Conservation (phyloP, 2,113 vertebrate species). For the Phylloscopus whistleri region DNA sequence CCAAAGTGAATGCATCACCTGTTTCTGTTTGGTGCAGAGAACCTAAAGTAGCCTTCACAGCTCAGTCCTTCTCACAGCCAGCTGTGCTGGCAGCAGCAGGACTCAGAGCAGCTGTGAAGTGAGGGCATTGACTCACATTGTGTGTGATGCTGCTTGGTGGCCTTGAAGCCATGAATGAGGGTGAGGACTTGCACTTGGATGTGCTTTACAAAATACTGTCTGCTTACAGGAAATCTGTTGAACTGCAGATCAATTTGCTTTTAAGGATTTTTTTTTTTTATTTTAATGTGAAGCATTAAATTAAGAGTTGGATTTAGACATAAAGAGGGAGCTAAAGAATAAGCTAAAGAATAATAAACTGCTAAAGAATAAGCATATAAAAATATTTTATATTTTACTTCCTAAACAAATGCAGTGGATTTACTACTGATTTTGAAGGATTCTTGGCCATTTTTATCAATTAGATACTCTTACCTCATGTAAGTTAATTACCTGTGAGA, state of each 20-base stretch:
- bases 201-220: background rate
- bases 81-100: background rate
- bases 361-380: background rate
- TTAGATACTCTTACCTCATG: background rate
- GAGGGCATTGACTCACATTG: accelerated
- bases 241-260: background rate
- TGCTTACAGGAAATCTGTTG: background rate
- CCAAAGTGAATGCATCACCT: background rate
- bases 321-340: background rate
- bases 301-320: background rate
- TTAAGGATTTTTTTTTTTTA: background rate
- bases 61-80: background rate
- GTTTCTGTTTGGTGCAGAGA: background rate
- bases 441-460: background rate
- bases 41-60: background rate
- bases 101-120: background rate
- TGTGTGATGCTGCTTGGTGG: background rate
- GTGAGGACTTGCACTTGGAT: background rate
- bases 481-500: background rate
- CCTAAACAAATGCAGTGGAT: background rate
- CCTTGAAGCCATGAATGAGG: background rate
- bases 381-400: background rate
- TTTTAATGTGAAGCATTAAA: background rate
- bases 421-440: background rate
- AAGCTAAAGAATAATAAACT: background rate